Evolutionary conservation across 1,140 invertebrate species (phyloP), one percentile per base, ranked within the genome.

Genomic region (Drosophila kanapiae): DNA sequence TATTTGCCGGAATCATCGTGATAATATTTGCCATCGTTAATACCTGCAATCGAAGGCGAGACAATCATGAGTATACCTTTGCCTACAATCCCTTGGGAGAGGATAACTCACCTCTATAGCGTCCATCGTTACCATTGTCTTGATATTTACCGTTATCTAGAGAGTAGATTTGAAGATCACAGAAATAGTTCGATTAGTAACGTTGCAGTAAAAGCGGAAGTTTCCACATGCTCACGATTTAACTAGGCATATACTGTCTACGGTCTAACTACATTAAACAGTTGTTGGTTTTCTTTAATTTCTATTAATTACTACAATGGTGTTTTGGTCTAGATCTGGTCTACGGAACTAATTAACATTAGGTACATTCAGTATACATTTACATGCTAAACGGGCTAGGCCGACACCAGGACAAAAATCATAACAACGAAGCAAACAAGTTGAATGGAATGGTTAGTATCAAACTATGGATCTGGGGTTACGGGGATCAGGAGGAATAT

Each of bases 1-100:
- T 94, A 94, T 91, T 93, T 93, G 48, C 94, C 93, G 72, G 94
- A 93, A 84, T 94, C 93, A 51, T 94, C 93, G 11, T 93, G 94
- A 77, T 93, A 75, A 80, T 94, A 94, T 91, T 94, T 94, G 14
- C 94, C 94, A 75, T 91, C 75, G 47, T 75, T 72, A 77, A 85
- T 71, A 82, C 70, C 91, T 92, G 35, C 9, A 27, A 13, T 3
- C 4, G 6, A 29, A 13, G n/a, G 1, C 1, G 14, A 37, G 4
- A 0, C 4, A 42, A 11, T 1, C 11, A 23, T 70, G n/a, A 70
- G 62, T 70, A 60, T 45, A 16, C 4, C 2, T 2, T 27, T 8
- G 23, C 11, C 3, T 4, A 1, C 31, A 23, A 40, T 37, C 13
- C 7, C 1, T 23, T 2, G 7, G 1, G 6, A 1, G 7, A 16